Evolutionary conservation across 2,888 invertebrate genomes (phyloP).

Genomic region (Ormyrus nitidulus): DNA sequence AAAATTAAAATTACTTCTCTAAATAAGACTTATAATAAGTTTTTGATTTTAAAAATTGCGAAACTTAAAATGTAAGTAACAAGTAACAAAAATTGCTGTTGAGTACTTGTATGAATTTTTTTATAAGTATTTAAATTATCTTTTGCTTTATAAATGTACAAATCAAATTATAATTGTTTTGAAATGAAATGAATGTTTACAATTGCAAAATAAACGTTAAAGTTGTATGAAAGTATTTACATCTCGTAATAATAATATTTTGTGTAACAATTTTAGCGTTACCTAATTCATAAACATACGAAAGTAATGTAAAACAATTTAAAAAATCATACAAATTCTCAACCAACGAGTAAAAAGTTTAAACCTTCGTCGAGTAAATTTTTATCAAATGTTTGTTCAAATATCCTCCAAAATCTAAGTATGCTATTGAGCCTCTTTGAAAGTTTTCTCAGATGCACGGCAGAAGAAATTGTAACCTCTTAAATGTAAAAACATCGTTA

Average conservation of each 20-base stretch:
- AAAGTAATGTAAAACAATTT: not conserved
- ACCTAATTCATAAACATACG: no score
- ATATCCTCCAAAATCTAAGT: slow-evolving; percentile 35
- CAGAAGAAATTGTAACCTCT: slow-evolving; percentile 28
- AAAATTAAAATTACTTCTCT: not conserved
- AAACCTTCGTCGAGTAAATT: slow-evolving; percentile 10
- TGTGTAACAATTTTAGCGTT: no score
- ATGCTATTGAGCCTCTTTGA: slow-evolving; percentile 31
- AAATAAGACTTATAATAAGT: slow-evolving; percentile 8
- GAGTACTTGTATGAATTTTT: slow-evolving; percentile 17
- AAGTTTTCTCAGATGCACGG: slow-evolving; percentile 33
- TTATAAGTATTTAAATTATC: not conserved
- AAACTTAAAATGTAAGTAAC: not conserved
- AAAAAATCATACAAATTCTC: slow-evolving; percentile 20
- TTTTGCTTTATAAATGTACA: slow-evolving; percentile 1
- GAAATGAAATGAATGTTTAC: not conserved
- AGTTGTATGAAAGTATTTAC: not conserved
- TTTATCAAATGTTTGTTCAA: slow-evolving; percentile 13
- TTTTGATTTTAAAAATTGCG: slow-evolving; percentile 11
- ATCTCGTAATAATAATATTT: not conserved
- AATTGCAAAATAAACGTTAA: not conserved
- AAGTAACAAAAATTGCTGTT: not conserved
- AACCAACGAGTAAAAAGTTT: slow-evolving; percentile 11
- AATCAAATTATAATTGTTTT: not conserved
- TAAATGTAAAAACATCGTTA: not conserved